These are phyloP conservation scores for Pluvialis apricaria DNA, from an alignment of 2,113 vertebrate genomes.

Conservation along the genomic window DNA sequence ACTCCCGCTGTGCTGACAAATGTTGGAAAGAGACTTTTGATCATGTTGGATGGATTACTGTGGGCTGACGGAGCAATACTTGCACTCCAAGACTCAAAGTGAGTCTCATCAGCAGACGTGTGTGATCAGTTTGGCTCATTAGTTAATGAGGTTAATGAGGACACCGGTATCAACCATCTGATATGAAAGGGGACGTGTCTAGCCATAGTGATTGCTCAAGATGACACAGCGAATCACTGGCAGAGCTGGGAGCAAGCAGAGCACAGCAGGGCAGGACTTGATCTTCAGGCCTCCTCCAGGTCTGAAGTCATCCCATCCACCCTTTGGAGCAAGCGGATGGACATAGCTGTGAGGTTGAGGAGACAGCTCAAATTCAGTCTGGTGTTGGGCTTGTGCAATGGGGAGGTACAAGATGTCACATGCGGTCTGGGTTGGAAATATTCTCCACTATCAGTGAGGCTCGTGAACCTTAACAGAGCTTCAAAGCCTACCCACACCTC, in stretches of 20 bases:
- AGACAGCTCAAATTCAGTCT: not conserved
- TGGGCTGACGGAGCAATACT: not conserved
- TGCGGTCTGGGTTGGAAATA: not conserved
- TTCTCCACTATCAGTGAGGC: not conserved
- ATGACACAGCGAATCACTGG: not conserved
- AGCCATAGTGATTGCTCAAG: not conserved
- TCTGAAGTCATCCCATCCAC: not conserved
- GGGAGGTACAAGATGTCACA: not conserved
- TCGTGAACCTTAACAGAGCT: not conserved
- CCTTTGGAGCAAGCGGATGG: not conserved
- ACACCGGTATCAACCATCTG: not conserved
- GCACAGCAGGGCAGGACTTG: not conserved
- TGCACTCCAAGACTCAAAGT: not conserved
- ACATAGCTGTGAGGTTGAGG: fast-evolving
- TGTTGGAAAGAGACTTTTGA: not conserved
- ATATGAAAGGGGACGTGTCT: not conserved
- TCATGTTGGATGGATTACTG: not conserved
- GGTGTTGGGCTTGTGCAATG: not conserved
- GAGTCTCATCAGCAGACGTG: not conserved
- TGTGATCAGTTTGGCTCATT: conserved; percentile 11
- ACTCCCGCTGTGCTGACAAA: not conserved
- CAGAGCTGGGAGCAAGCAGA: not conserved
- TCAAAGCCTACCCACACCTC: not conserved
- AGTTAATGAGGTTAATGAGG: conserved; percentile 48
- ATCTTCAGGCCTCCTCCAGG: not conserved